Evolutionary conservation across 2,888 invertebrate genomes (phyloP), one percentile per base, ranked within the genome.

Genomic region (Flexamia atlantica): DNA sequence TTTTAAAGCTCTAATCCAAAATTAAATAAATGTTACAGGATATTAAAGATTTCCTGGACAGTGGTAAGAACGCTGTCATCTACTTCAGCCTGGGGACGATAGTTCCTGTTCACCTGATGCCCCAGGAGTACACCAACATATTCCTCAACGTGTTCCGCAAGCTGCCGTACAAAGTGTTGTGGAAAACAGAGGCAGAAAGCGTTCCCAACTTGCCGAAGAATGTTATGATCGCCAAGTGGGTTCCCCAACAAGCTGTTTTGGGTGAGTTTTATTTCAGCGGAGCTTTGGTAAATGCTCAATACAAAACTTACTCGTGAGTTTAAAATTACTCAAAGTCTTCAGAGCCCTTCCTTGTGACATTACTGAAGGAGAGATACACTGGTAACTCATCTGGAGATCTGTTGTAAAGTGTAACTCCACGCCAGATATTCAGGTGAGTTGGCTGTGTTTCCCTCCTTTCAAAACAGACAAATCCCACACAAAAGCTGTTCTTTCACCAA

Each of bases 31-130:
- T 46, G 7, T 46, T 46, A 46, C 46, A 81, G 81, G 81, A 81
- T 25, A 42, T 64, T 7, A n/a, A 64, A 25, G 42, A n/a, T 5
- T 81, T 81, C 68, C 28, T 86, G 81, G 83, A 85, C n/a, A 83
- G 81, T 14, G 83, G 20, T 23, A 53, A 53, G 14, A 23, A 53
- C 20, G 53, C 20, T 20, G 53, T 53, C 20, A 53, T 53, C 40
- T 86, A 87, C 60, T 86, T 87, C 86, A 87, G 87, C 57, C 84
- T 87, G 68, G 87, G 87, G 1, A 85, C 87, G 12, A 85, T 96
- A 0, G 95, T 97, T 0, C 93, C 94, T 86, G 28, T 60, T 14
- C 94, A 86, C 25, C 53, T 82, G 0, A 42, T 87, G 12, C 86
- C 86, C 14, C 20, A 64, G n/a, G 83, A 84, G 36, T 79, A 82